These are phyloP conservation scores for Sebastes oblongus DNA, from an alignment of 2,797 vertebrate species.

Conservation along the genomic window DNA sequence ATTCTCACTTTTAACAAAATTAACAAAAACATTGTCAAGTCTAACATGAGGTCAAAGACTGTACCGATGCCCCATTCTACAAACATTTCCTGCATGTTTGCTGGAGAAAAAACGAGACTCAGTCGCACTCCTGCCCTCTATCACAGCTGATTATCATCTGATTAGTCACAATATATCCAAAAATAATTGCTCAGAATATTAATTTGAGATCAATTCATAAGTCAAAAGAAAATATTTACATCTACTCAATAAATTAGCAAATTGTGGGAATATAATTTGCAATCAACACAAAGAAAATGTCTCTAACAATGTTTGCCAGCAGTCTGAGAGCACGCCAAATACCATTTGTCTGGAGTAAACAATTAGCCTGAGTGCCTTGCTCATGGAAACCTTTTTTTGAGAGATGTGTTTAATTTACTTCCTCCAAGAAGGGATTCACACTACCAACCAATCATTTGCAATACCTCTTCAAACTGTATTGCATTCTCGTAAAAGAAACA, in stretches of 20 bases:
- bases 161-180: neutral
- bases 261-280: neutral
- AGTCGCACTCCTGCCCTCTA: accelerated
- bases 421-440: neutral
- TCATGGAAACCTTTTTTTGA: slow-evolving; percentile 23
- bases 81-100: neutral
- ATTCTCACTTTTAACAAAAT: neutral
- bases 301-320: slow-evolving; percentile 50
- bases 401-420: slow-evolving; percentile 10
- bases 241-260: neutral
- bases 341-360: slow-evolving; percentile 58
- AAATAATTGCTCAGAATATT: neutral
- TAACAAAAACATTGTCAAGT: neutral
- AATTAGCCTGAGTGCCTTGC: slow-evolving; percentile 51
- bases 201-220: neutral
- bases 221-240: neutral
- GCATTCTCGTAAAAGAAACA: neutral
- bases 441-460: slow-evolving; percentile 3
- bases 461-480: neutral
- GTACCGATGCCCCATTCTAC: accelerated
- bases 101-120: neutral
- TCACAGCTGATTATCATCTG: neutral
- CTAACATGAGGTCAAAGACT: neutral
- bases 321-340: slow-evolving; percentile 53
- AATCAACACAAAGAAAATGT: neutral